Conservation (phyloP, 23 tunicate species). For the Trididemnum miniatum region DNA sequence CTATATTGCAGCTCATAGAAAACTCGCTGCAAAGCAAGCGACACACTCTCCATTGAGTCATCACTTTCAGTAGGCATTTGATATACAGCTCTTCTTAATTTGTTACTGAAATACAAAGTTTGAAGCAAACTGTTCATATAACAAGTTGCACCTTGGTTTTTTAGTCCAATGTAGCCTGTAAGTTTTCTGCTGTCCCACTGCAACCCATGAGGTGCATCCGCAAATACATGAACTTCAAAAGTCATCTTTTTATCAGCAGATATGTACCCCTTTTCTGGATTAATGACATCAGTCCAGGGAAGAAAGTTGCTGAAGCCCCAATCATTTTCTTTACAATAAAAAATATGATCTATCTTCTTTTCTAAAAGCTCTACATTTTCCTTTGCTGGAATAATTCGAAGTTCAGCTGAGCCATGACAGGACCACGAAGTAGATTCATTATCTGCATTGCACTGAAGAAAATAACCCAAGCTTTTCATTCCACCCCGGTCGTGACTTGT, state of each 20-base stretch:
- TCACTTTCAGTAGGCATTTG: constrained; percentile 96
- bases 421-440: constrained; percentile 93
- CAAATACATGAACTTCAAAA: constrained; percentile 94
- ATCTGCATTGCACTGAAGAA: constrained; percentile 95
- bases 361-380: constrained; percentile 73
- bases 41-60: constrained; percentile 86
- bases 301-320: constrained; percentile 95
- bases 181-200: constrained; percentile 96
- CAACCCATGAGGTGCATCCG: constrained; percentile 98
- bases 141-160: constrained; percentile 98
- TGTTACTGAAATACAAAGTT: constrained; percentile 90
- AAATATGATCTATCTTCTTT: constrained; percentile 85
- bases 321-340: constrained; percentile 97
- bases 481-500: constrained; percentile 66
- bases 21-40: constrained; percentile 93
- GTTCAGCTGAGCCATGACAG: constrained; percentile 93
- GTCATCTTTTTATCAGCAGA: constrained; percentile 89
- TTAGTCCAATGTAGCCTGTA: constrained; percentile 94
- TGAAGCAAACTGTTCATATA: constrained; percentile 97
- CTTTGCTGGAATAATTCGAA: constrained; percentile 85
- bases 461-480: constrained; percentile 83
- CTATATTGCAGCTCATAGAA: constrained; percentile 90
- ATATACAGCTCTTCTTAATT: constrained; percentile 91
- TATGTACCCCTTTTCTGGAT: constrained; percentile 85
- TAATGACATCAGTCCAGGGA: constrained; percentile 79